Evolutionary conservation across 2,113 vertebrate genomes (phyloP).

Genomic region (Aspiorhynchus laticeps): DNA sequence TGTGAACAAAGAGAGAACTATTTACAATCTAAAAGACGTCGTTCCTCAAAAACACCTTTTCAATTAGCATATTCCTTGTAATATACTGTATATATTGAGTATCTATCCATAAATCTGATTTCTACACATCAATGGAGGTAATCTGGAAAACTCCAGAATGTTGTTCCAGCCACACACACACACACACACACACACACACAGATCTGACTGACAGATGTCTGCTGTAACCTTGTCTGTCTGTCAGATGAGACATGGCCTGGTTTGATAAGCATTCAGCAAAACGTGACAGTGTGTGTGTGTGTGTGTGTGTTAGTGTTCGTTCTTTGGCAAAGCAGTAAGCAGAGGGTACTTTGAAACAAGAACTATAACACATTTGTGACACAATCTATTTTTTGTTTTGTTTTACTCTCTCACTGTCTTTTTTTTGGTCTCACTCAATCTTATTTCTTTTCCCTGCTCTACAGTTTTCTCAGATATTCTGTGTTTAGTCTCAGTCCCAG

Average conservation of each 20-base stretch:
- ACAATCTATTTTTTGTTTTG: conserved; percentile 8
- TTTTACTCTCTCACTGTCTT: neutral
- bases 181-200: conserved; percentile 31
- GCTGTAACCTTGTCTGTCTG: conserved; percentile 55
- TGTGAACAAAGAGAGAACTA: conserved; percentile 64
- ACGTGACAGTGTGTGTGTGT: conserved; percentile 31
- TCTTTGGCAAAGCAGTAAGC: conserved; percentile 35
- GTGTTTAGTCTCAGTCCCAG: neutral
- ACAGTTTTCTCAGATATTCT: neutral
- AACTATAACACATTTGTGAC: conserved; percentile 28
- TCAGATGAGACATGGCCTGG: conserved; percentile 47
- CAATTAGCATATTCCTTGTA: neutral
- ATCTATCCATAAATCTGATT: conserved; percentile 23
- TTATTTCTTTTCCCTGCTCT: neutral
- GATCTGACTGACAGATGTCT: conserved; percentile 51
- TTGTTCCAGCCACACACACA: conserved; percentile 21
- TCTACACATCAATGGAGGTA: conserved; percentile 22
- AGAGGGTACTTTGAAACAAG: conserved; percentile 26
- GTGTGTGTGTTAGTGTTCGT: conserved; percentile 12
- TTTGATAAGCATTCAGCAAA: conserved; percentile 59
- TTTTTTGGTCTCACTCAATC: neutral
- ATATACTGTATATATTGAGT: neutral
- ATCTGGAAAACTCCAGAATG: conserved; percentile 41
- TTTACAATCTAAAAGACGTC: neutral
- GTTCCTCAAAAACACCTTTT: neutral